Evolutionary conservation across 2,888 invertebrate genomes (phyloP).

Genomic region (Frankliniella fusca): DNA sequence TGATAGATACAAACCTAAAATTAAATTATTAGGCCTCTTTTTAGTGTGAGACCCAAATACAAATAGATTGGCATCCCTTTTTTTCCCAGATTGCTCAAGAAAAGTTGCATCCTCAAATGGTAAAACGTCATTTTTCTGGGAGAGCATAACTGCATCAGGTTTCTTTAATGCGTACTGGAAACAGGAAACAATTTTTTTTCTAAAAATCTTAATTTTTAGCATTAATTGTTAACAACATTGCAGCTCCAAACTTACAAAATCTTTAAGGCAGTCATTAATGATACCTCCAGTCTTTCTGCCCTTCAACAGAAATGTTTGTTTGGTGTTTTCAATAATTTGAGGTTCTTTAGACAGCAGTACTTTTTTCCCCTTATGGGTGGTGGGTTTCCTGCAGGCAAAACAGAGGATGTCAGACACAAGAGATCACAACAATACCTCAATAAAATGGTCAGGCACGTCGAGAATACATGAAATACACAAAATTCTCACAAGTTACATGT

Average conservation of each 20-base stretch:
- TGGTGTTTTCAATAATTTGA: slow-evolving; percentile 82
- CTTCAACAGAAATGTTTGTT: slow-evolving; percentile 76
- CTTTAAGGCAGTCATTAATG: slow-evolving; percentile 70
- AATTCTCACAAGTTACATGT: neutral
- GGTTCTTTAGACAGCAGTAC: slow-evolving; percentile 76
- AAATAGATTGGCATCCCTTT: slow-evolving; percentile 85
- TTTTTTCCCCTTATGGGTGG: slow-evolving; percentile 82
- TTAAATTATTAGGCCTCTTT: slow-evolving; percentile 88
- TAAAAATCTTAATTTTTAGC: neutral
- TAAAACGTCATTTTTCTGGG: slow-evolving; percentile 79
- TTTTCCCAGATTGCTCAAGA: slow-evolving; percentile 71
- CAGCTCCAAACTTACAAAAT: slow-evolving; percentile 57
- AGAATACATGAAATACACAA: neutral
- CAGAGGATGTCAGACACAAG: slow-evolving; percentile 36
- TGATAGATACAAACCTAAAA: slow-evolving; percentile 59
- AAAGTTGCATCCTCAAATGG: slow-evolving; percentile 89
- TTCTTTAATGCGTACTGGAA: slow-evolving; percentile 73
- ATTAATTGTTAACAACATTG: slow-evolving; percentile 17
- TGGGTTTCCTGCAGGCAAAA: slow-evolving; percentile 67
- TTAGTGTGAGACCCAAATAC: slow-evolving; percentile 88
- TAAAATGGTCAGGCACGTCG: neutral
- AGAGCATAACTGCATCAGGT: slow-evolving; percentile 71
- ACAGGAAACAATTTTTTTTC: neutral
- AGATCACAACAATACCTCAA: neutral
- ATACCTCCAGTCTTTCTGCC: slow-evolving; percentile 75